Base-by-base conservation (phyloP, 2,797 vertebrate species). In the Enteromius viviparus region DNA sequence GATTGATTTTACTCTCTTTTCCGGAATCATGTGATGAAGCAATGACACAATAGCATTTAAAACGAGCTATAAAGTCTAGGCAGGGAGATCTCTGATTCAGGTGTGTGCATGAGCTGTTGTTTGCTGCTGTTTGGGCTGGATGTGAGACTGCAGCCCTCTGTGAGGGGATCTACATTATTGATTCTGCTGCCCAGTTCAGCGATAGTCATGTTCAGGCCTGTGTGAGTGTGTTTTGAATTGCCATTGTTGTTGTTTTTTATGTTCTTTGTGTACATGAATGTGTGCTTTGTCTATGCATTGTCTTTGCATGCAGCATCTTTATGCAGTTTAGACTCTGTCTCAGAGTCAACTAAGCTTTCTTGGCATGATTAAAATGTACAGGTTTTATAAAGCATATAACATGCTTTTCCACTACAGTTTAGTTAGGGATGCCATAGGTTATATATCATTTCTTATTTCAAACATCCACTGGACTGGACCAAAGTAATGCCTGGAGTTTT, bases 11-110 rank as follows among this genome's bases (percentile, higher is more conserved):
- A 9, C 9, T 9, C 40, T 71, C 53, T 42, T 8, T 58, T 74
- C 58, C 66, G 87, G 88, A 85, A 88, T 89, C 81, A 87, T 80
- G 49, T 76, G 81, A 66, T 72, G 72, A 75, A 78, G 78, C 68
- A 42, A 14, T 80, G 72, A 82, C 45, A 85, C 42, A 68, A 62
- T 58, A 32, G 12, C 49, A 68, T 69, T 75, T 26, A 70, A 87
- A 80, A 66, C 62, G 32, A 66, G 65, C 78, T 80, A 80, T 80
- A 80, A 60, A 68, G 29, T 60, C 21, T 21, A 7, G 12, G 17
- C 26, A 29, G 26, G 55, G 62, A 68, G 11, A 42, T 23, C 26
- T 47, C 60, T 45, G 45, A 26, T 6, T 37, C 53, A 26, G 74
- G 74, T 51, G 64, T 9, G 45, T 65, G 79, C 58, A 84, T 51